Evolutionary conservation across 2,888 invertebrate species (phyloP), one percentile per base, ranked within the genome.

Genomic region (Dryadula phaetusa): DNA sequence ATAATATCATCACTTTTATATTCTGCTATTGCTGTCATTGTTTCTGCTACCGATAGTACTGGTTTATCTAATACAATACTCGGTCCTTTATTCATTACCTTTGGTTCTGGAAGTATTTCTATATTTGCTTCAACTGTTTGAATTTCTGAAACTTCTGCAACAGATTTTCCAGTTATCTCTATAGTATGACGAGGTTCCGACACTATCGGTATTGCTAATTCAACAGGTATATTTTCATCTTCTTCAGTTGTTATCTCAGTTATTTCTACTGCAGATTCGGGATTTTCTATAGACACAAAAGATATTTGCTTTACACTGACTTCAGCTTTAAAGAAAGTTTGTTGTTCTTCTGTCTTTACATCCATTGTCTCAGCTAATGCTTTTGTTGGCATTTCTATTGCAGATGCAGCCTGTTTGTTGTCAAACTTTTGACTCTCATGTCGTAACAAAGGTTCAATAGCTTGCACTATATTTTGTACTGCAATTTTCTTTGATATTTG

Each of bases 331-430:
- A 71, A 53, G 20, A 65, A 54, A 7, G 62, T 66, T 32, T 66
- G 56, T 44, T 67, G 68, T 71, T 69, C 80, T 54, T 62, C 62
- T 28, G 56, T 49, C 14, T 60, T 37, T 2, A 67, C 70, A 56
- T 76, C 77, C 3, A 76, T 70, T 58, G 72, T 72, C 3, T 76
- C 67, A n/a, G 75, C 67, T 0, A 76, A 76, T 16, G 70, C 74
- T 72, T 79, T 75, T 2, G 74, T 69, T 28, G 77, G 75, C 20
- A 28, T 63, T 71, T 71, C 67, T 25, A 67, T 46, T 54, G 62
- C 25, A 5, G 70, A 25, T 47, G 54, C 60, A 16, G 71, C 72
- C 34, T 70, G 65, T 53, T 63, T 68, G 18, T 53, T 42, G 52
- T 64, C 53, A 49, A 64, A 63, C 52, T 67, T 70, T 32, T 65